Percentiles rank a stretch among this genome's conserved stretches.
phyloP scores from a whole-genome alignment of 92 coral and sea anemone species.

The Micromussa lordhowensis region DNA sequence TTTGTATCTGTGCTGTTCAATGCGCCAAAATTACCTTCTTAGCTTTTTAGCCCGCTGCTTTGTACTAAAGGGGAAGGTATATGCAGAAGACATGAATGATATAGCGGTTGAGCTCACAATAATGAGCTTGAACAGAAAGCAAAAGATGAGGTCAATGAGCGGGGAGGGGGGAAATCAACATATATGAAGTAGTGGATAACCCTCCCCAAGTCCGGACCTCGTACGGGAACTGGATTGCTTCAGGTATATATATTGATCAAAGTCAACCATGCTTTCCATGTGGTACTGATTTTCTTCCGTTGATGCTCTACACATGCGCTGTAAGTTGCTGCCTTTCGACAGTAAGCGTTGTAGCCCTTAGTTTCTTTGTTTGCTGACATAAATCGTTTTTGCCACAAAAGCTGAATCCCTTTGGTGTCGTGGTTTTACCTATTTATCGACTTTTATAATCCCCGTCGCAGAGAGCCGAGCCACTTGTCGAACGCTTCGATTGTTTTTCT shows the following conservation, averaged over 20 bases:
- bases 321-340: neutral
- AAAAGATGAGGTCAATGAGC: conserved; percentile 24
- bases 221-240: accelerated
- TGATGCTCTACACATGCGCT: neutral
- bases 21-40: neutral
- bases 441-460: no score
- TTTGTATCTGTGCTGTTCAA: neutral
- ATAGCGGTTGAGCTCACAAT: neutral
- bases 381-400: neutral
- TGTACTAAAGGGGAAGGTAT: neutral
- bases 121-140: neutral
- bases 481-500: no score
- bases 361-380: neutral
- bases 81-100: no score
- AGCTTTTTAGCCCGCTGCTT: neutral
- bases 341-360: neutral
- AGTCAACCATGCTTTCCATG: neutral
- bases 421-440: no score
- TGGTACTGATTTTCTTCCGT: neutral
- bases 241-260: neutral
- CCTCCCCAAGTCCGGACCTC: conserved; percentile 61
- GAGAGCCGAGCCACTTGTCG: no score
- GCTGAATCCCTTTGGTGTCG: neutral
- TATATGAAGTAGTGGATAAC: conserved; percentile 37
- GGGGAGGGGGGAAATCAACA: conserved; percentile 42